Base-by-base conservation (phyloP, 2,888 invertebrate genomes). In the Pherbina coryleti region DNA sequence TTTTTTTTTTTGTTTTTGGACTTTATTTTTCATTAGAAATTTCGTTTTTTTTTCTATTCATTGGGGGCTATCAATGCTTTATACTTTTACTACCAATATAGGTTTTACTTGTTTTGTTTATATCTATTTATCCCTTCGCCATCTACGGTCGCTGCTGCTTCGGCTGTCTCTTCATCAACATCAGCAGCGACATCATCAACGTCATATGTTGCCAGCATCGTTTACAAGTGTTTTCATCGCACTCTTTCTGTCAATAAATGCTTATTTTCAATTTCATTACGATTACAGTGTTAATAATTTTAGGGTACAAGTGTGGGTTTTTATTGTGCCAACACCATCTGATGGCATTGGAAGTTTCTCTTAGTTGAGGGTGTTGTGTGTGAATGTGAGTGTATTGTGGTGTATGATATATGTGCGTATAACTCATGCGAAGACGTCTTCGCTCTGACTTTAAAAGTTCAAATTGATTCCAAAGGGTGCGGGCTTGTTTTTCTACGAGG, bases 221-320 rank as follows among this genome's bases (percentile, higher is more conserved):
- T 28, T 60, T 60, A 14, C 28, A 28, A 60, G 17, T 28, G 14
- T 14, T 67, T 44, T 37, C 44, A n/a, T 37, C 44, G 67, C 60
- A 60, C 60, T 60, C 22, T 69, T 22, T 44, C 51, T 25, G 49
- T 53, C 49, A 37, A n/a, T 55, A 25, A 44, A 22, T 72, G 72
- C 57, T 72, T 57, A 72, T 72, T 72, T 72, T 72, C 72, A 72
- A 72, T 72, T 72, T 55, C 60, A 31, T 72, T 72, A 60, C 72
- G 55, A 72, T 72, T 72, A 72, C 53, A n/a, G 70, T 37, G 53
- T 71, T 71, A n/a, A 71, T 71, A 55, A 71, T 71, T 71, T 53
- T 53, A n/a, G n/a, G 14, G 57, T 11, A 34, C 25, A n/a, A 37
- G 34, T 22, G 22, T 57, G 72, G 28, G 55, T 72, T 60, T 55